These are phyloP conservation scores for Nansenia antarctica DNA, from an alignment of 2,113 vertebrate species.

Conservation along the genomic window DNA sequence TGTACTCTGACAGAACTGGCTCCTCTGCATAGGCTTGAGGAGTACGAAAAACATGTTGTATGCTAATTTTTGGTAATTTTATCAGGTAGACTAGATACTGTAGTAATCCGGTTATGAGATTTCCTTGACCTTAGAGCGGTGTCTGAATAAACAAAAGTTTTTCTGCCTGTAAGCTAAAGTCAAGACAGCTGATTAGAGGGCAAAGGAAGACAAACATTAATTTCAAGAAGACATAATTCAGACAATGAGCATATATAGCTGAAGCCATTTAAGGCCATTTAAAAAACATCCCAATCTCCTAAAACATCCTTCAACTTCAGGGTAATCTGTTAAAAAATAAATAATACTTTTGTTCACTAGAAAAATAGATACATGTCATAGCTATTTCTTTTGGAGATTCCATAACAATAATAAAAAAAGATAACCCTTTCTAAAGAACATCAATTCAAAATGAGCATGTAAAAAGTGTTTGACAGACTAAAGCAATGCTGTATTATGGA, in stretches of 20 bases:
- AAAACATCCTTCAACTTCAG: background rate
- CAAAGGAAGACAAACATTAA: background rate
- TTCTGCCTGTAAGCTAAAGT: constrained; percentile 14
- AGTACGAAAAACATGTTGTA: background rate
- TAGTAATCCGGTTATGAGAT: constrained; percentile 10
- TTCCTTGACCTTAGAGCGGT: constrained; percentile 16
- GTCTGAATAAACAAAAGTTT: constrained; percentile 17
- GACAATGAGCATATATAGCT: background rate
- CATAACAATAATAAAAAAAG: background rate
- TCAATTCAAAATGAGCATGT: background rate
- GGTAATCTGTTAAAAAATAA: background rate
- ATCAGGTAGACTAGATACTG: background rate
- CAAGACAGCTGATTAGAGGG: background rate
- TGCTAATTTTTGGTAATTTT: background rate
- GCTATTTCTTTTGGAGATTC: background rate
- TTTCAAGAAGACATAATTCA: background rate
- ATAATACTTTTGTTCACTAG: background rate
- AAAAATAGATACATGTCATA: background rate
- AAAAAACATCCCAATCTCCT: background rate
- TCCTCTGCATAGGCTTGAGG: background rate
- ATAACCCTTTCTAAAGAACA: background rate
- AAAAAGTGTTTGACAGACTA: background rate
- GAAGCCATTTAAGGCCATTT: background rate
- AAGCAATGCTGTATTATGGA: background rate
- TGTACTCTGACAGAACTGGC: background rate